A percentile compares a stretch with the other conserved stretches of the same genome.
Conservation (phyloP, 2,797 vertebrate species). For the Ictinia mississippiensis region DNA sequence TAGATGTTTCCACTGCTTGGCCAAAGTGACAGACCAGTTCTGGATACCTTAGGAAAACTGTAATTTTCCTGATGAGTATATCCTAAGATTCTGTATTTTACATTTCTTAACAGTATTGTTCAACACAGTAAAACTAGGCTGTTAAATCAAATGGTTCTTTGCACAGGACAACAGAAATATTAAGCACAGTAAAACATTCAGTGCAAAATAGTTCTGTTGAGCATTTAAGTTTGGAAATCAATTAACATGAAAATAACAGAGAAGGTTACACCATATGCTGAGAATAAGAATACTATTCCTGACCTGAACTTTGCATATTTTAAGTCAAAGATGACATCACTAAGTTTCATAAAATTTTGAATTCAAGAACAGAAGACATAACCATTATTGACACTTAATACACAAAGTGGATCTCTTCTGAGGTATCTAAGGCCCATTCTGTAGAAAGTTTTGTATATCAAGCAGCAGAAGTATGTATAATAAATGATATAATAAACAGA, state of each 20-base stretch:
- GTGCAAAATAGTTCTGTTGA: neutral
- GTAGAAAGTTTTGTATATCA: neutral
- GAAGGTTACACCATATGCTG: neutral
- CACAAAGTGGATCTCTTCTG: neutral
- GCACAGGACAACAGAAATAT: neutral
- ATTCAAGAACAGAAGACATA: neutral
- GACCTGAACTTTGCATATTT: neutral
- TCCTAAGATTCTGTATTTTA: neutral
- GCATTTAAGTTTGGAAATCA: neutral
- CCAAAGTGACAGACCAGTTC: neutral
- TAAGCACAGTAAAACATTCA: neutral
- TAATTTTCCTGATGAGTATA: neutral
- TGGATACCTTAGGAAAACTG: neutral
- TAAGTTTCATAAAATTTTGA: neutral
- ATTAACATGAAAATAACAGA: neutral
- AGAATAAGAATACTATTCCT: neutral
- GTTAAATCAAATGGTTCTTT: neutral
- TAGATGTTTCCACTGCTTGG: neutral
- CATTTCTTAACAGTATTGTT: neutral
- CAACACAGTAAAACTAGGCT: neutral
- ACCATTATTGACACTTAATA: neutral
- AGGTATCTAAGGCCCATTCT: neutral
- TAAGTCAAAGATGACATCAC: neutral
- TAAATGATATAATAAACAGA: neutral
- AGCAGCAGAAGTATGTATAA: neutral